Conservation (phyloP, 2,888 invertebrate species). For the Venustoraphidia nigricollis region DNA sequence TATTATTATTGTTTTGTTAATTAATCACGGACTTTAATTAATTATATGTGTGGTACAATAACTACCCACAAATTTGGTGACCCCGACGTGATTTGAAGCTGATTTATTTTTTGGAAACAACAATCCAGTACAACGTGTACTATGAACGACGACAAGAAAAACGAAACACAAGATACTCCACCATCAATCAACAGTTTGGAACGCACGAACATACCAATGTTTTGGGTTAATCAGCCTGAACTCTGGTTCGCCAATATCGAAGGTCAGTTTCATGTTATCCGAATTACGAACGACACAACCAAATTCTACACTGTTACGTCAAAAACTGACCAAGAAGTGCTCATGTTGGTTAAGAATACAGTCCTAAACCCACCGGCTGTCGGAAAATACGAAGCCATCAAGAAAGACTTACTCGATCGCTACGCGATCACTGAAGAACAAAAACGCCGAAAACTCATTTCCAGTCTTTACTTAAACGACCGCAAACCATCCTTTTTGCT, state of each 20-base stretch:
- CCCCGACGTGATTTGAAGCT: too few relatives aligned
- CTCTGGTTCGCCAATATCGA: slow-evolving; percentile 9
- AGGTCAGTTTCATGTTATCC: slow-evolving; percentile 6
- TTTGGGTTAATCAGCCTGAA: slow-evolving; percentile 7
- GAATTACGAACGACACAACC: slow-evolving; percentile 5
- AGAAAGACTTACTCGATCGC: not conserved
- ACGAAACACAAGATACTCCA: too few relatives aligned
- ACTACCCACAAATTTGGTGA: too few relatives aligned
- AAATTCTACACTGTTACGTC: slow-evolving; percentile 4
- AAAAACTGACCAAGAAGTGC: not conserved
- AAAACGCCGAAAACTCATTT: not conserved
- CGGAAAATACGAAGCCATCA: not conserved
- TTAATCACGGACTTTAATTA: too few relatives aligned
- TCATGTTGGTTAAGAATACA: not conserved
- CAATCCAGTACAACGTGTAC: too few relatives aligned
- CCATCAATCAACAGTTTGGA: too few relatives aligned
- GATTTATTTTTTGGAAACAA: too few relatives aligned
- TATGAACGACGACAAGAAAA: too few relatives aligned
- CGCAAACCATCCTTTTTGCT: not conserved
- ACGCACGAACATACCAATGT: not conserved
- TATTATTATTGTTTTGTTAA: too few relatives aligned
- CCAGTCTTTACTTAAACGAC: not conserved
- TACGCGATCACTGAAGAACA: not conserved
- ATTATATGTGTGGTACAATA: too few relatives aligned
- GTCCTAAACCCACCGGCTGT: not conserved